These are phyloP conservation scores for Dromococcyx pavoninus DNA, from an alignment of 2,797 vertebrate species.

Conservation along the genomic window DNA sequence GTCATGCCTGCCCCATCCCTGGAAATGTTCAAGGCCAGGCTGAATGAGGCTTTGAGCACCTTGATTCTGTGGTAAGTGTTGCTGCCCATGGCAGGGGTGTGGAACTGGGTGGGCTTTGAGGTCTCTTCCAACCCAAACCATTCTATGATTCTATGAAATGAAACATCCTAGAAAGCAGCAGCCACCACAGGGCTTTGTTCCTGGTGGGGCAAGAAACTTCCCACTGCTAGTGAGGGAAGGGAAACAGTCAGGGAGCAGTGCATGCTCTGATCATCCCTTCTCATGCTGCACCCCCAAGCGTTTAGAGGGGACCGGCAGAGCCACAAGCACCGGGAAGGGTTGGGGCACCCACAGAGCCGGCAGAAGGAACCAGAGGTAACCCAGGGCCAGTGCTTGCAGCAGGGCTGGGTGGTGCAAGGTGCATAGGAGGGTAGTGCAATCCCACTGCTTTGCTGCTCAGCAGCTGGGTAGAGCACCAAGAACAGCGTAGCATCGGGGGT, in stretches of 20 bases:
- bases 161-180: slow-evolving; percentile 47
- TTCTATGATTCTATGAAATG: background rate
- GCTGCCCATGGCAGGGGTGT: too few relatives aligned
- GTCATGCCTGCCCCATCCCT: too few relatives aligned
- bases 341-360: accelerated
- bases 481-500: accelerated
- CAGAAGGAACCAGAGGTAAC: background rate
- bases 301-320: accelerated
- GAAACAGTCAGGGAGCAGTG: background rate
- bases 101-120: too few relatives aligned
- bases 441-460: background rate
- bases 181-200: background rate
- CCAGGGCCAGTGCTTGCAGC: background rate
- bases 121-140: too few relatives aligned
- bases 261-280: accelerated
- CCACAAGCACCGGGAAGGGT: accelerated
- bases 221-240: background rate
- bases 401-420: too few relatives aligned
- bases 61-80: too few relatives aligned
- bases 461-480: background rate
- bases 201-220: background rate
- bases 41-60: too few relatives aligned
- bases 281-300: accelerated
- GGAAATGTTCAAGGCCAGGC: too few relatives aligned
- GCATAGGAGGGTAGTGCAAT: background rate